A percentile compares a stretch with the other conserved stretches of the same genome.
Evolutionary conservation across 1,140 invertebrate species (phyloP).

Genomic region (Branchinecta lindahli): DNA sequence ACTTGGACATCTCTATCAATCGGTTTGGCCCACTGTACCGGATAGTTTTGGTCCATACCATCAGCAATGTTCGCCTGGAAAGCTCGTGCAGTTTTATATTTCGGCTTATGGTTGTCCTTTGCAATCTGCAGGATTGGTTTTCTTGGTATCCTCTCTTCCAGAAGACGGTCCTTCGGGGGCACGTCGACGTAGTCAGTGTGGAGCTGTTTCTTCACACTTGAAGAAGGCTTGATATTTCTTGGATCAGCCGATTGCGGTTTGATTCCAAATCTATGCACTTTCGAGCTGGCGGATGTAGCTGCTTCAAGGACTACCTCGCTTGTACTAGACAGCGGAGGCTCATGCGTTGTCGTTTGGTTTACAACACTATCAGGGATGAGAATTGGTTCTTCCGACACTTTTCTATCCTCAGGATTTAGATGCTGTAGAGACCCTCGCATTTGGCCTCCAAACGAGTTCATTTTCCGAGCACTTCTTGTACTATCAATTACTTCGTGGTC

Average conservation of each 20-base stretch:
- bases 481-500: background rate
- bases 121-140: background rate
- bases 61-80: background rate
- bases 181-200: background rate
- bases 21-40: background rate
- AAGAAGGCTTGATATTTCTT: background rate
- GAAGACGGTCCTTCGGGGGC: background rate
- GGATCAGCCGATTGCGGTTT: background rate
- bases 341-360: background rate
- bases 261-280: background rate
- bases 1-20: background rate
- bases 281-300: background rate
- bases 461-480: background rate
- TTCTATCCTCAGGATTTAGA: background rate
- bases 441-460: too few relatives aligned
- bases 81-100: constrained; percentile 1
- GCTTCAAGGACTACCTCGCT: background rate
- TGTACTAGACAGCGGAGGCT: background rate
- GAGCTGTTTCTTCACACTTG: background rate
- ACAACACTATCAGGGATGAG: background rate
- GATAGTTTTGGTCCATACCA: background rate
- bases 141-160: background rate
- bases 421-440: background rate
- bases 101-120: background rate
- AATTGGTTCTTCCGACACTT: background rate